A percentile compares a stretch with the other conserved stretches of the same genome.
Conservation (phyloP, 2,888 invertebrate genomes). For the Sepioteuthis lessoniana region DNA sequence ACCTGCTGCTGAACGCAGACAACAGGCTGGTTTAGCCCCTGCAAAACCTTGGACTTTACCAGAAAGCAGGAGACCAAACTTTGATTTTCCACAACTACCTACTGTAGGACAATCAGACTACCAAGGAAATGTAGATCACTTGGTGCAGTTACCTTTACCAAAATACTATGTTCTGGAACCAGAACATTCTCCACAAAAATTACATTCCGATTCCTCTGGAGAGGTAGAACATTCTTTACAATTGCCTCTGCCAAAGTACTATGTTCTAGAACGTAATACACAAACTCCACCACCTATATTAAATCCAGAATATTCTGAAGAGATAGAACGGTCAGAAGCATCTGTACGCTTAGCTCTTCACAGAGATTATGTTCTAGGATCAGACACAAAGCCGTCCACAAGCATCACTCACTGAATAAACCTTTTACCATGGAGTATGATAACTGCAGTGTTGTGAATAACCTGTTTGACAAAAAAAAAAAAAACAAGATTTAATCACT, state of each 20-base stretch:
- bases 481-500: neutral
- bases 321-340: conserved; percentile 18
- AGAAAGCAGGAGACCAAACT: conserved; percentile 15
- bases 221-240: conserved; percentile 33
- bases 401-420: conserved; percentile 23
- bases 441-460: conserved; percentile 33
- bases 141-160: neutral
- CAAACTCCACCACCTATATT: neutral
- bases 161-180: conserved; percentile 12
- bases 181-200: conserved; percentile 13
- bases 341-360: neutral
- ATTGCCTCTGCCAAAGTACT: conserved; percentile 14
- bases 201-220: conserved; percentile 1
- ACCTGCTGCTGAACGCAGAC: neutral
- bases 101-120: conserved; percentile 13
- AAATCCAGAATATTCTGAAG: neutral
- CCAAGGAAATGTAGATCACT: conserved; percentile 33
- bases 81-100: conserved; percentile 18
- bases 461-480: neutral
- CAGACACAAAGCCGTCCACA: conserved; percentile 1
- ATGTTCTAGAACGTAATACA: conserved; percentile 11
- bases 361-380: conserved; percentile 12
- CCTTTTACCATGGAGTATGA: conserved; percentile 14
- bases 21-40: conserved; percentile 1
- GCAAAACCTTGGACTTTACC: conserved; percentile 10